Evolutionary conservation across 2,797 vertebrate genomes (phyloP), one percentile per base, ranked within the genome.

Genomic region (Sebastes wilsoni): DNA sequence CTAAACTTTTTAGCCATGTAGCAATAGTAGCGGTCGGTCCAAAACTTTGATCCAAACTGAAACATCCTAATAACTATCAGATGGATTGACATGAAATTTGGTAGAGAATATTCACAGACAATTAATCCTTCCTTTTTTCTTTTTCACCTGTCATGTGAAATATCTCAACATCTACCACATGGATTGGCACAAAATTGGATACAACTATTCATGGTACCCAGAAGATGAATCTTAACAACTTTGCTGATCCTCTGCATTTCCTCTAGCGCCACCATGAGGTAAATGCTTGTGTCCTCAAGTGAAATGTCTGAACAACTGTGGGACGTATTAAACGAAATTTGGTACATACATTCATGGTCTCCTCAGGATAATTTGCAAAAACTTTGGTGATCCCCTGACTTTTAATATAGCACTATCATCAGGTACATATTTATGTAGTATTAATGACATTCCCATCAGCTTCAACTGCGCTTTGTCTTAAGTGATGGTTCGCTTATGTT

Each of bases 291-390:
- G 52, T 66, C 10, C 64, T 10, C 56, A 18, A 27, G 10, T 38
- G 30, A 55, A 56, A 66, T 65, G 11, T 38, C 18, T 16, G 12
- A 42, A 5, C 14, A 60, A 30, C 61, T 10, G 27, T 42, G 5
- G 1, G 20, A 59, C 2, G 1, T 3, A 22, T 46, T 1, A 14
- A 56, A 46, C 4, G 0, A 20, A 4, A 36, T 36, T 20, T 12
- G 23, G 2, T 25, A 23, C 12, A 34, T 14, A 64, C 30, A 20
- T 54, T 54, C 22, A 66, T 66, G 49, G 6, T 65, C 28, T 4
- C 58, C 34, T 74, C 22, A 27, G 6, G 22, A 73, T 27, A 0
- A 54, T 9, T 4, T 34, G 14, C 1, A 14, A 18, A 6, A 36
- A 55, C 28, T 12, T 34, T 49, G 0, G 2, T 32, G 2, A 70